Evolutionary conservation across 2,888 invertebrate genomes (phyloP).

Genomic region (Amblyjoppa proteus): DNA sequence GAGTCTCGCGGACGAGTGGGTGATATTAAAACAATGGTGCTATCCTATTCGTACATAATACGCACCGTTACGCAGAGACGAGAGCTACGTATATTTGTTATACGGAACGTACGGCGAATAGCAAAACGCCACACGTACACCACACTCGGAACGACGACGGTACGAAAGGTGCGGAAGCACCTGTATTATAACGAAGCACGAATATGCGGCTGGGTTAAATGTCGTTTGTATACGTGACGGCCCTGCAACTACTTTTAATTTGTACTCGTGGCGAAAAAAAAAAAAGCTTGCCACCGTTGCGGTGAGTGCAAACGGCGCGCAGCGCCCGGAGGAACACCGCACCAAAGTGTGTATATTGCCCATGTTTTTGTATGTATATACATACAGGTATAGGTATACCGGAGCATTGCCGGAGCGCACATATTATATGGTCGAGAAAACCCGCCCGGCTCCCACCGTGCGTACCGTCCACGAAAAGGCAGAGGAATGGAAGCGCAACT

Average conservation of each 20-base stretch:
- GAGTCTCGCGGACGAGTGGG: not conserved
- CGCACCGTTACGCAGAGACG: not conserved
- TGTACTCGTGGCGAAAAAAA: constrained; percentile 53
- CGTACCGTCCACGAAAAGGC: constrained; percentile 24
- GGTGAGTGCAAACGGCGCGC: constrained; percentile 62
- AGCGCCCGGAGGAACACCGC: constrained; percentile 42
- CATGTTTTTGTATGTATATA: not conserved
- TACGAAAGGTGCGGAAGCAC: constrained; percentile 39
- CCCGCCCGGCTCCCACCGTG: constrained; percentile 13
- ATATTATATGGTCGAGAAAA: constrained; percentile 51
- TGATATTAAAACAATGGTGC: constrained; percentile 24
- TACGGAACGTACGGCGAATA: not conserved
- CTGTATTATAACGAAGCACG: constrained; percentile 43
- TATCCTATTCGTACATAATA: constrained; percentile 13
- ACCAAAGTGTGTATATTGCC: constrained; percentile 33
- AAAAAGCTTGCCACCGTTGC: constrained; percentile 44
- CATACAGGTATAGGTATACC: constrained; percentile 10
- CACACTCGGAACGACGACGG: constrained; percentile 38
- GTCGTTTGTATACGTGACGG: constrained; percentile 60
- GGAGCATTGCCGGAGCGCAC: not conserved
- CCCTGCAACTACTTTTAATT: constrained; percentile 65
- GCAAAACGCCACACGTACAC: constrained; percentile 11
- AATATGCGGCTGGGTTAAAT: constrained; percentile 61
- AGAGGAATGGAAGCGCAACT: constrained; percentile 51
- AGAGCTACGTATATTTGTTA: not conserved